phyloP scores from a whole-genome alignment of 2,888 invertebrate species.

The Acrobasis repandana region DNA sequence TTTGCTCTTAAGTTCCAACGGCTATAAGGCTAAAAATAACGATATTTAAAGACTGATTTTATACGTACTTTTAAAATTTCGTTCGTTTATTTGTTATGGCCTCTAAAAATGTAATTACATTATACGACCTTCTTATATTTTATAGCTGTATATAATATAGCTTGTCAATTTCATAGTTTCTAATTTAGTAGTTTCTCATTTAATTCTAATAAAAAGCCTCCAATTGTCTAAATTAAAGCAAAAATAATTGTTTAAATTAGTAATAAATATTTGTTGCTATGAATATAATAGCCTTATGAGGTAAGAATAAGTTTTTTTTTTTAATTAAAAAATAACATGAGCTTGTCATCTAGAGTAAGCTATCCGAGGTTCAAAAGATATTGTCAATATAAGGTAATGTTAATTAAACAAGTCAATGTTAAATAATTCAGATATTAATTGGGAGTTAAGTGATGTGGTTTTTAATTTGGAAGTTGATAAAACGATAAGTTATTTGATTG shows the following conservation, averaged over 20 bases:
- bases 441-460: slow-evolving; percentile 42
- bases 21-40: slow-evolving; percentile 1
- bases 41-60: slow-evolving; percentile 24
- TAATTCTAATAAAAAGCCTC: neutral
- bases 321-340: slow-evolving; percentile 53
- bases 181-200: neutral
- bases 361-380: slow-evolving; percentile 74
- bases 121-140: neutral
- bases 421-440: slow-evolving; percentile 49
- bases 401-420: slow-evolving; percentile 61
- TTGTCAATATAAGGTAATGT: slow-evolving; percentile 65
- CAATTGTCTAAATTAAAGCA: slow-evolving; percentile 25
- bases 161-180: neutral
- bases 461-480: slow-evolving; percentile 18
- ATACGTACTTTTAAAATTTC: neutral
- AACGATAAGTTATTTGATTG: slow-evolving; percentile 21
- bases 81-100: neutral
- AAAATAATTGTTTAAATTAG: slow-evolving; percentile 14
- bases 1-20: slow-evolving; percentile 12
- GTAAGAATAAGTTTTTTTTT: slow-evolving; percentile 29
- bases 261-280: slow-evolving; percentile 22
- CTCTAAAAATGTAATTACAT: neutral
- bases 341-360: slow-evolving; percentile 73
- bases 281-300: slow-evolving; percentile 21
- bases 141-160: slow-evolving; percentile 10